Evolutionary conservation across 2,797 vertebrate species (phyloP).

Genomic region (Bradypodion ventrale): DNA sequence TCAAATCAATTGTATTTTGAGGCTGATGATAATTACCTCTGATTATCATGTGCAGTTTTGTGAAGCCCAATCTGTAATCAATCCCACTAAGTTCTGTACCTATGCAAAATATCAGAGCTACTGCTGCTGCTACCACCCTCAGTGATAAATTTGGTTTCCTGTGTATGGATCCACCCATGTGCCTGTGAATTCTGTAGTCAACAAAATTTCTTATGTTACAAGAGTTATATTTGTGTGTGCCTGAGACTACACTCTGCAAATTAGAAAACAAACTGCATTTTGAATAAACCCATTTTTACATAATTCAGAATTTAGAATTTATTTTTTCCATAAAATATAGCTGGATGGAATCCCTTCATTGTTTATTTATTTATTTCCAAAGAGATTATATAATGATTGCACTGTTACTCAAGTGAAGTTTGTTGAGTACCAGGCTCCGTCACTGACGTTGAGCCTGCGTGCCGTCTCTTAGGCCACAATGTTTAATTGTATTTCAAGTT

Average conservation of each 20-base stretch:
- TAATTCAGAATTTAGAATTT: neutral
- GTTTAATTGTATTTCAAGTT: too few relatives aligned
- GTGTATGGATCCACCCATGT: neutral
- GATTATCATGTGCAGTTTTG: neutral
- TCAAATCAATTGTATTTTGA: constrained; percentile 24
- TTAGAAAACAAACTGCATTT: neutral
- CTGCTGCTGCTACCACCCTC: neutral
- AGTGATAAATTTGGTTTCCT: neutral
- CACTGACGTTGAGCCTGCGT: too few relatives aligned
- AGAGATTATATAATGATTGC: neutral
- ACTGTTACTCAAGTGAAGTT: neutral
- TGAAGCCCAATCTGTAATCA: rapidly evolving
- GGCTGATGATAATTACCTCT: constrained; percentile 32
- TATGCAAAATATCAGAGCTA: neutral
- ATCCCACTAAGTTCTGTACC: neutral
- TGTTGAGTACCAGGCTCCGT: too few relatives aligned
- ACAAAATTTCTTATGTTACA: neutral
- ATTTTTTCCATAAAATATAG: too few relatives aligned
- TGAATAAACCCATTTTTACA: neutral
- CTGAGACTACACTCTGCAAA: neutral
- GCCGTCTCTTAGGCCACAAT: too few relatives aligned
- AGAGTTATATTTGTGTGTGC: neutral
- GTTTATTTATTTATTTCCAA: neutral
- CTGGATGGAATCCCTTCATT: neutral
- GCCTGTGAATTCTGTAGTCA: neutral